Evolutionary conservation across 2,113 vertebrate genomes (phyloP), one percentile per base, ranked within the genome.

Genomic region (Gadus macrocephalus): DNA sequence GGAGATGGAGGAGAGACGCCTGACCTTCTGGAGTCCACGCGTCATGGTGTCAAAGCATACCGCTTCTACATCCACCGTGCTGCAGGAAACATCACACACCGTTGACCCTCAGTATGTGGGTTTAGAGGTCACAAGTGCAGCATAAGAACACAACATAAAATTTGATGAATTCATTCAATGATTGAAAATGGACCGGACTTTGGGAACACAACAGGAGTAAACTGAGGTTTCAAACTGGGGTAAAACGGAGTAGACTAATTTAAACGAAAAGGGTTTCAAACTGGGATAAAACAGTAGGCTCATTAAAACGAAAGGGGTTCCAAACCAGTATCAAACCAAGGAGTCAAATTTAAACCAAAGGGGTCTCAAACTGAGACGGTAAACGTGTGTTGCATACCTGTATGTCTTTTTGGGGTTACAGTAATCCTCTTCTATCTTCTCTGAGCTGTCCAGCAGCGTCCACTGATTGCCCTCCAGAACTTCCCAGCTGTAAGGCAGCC

Each of bases 401-500:
- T 81, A 72, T 0, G 73, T 64, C 1, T 83, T 90, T 2, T 55
- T 28, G 7, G 92, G 90, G 70, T 88, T 65, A 72, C 91, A 91
- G 84, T 86, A 92, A 60, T 89, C 88, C 69, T 69, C 84, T 78
- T 93, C 92, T 2, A 90, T 87, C 0, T 0, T 35, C 75, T 91
- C 90, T 8, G 90, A 90, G 5, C 83, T 27, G 0, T 80, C 42
- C 62, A 92, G 25, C 19, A 65, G 15, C 0, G 28, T 84, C 91
- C 92, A 93, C 15, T 67, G 38, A 0, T 11, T 62, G 0, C 77
- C 80, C 11, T 80, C 38, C 11, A 58, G 80, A 27, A 89, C 70
- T 76, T 92, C 61, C 92, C 91, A 93, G 59, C 83, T 74, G 84
- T 93, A 93, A 0, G 92, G 92, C 76, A 92, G 69, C 78, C 60